Percentiles rank a stretch among this genome's conserved stretches.
Conservation (phyloP, 2,888 invertebrate species). For the Dyspetes luteomarginatus region DNA sequence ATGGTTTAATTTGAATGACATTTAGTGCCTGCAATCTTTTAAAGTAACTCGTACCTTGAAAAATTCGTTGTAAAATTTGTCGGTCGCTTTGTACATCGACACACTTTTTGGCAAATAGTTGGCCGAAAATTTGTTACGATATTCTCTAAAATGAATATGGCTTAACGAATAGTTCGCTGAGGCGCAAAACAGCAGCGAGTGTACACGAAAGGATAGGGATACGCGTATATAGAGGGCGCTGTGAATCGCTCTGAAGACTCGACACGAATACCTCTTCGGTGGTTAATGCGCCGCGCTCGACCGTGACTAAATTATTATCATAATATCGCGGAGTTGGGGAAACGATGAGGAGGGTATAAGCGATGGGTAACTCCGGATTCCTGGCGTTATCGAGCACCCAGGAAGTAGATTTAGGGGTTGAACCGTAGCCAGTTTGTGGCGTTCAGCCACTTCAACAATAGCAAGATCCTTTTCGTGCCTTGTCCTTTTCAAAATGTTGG, state of each 20-base stretch:
- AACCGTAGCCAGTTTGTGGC: constrained; percentile 44
- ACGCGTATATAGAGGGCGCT: neutral
- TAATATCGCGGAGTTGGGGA: constrained; percentile 61
- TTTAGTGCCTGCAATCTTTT: too few relatives aligned
- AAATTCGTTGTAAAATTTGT: too few relatives aligned
- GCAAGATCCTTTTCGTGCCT: constrained; percentile 31
- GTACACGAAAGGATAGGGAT: neutral
- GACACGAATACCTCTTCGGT: constrained; percentile 59
- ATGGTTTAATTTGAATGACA: too few relatives aligned
- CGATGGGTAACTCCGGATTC: constrained; percentile 59
- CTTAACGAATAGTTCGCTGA: constrained; percentile 21
- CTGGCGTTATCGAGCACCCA: constrained; percentile 63
- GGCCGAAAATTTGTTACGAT: too few relatives aligned
- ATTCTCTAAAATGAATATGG: too few relatives aligned
- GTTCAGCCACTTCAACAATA: constrained; percentile 57
- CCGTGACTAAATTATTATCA: constrained; percentile 66
- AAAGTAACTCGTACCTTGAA: too few relatives aligned
- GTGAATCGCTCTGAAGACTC: constrained; percentile 48
- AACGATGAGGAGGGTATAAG: constrained; percentile 31
- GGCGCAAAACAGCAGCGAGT: constrained; percentile 2
- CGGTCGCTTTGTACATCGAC: too few relatives aligned
- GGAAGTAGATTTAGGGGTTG: constrained; percentile 63
- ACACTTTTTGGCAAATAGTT: too few relatives aligned
- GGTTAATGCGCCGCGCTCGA: constrained; percentile 52
- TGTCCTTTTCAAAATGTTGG: constrained; percentile 42